phyloP scores from a whole-genome alignment of 2,888 invertebrate species.

The Drosophila acutilabella region DNA sequence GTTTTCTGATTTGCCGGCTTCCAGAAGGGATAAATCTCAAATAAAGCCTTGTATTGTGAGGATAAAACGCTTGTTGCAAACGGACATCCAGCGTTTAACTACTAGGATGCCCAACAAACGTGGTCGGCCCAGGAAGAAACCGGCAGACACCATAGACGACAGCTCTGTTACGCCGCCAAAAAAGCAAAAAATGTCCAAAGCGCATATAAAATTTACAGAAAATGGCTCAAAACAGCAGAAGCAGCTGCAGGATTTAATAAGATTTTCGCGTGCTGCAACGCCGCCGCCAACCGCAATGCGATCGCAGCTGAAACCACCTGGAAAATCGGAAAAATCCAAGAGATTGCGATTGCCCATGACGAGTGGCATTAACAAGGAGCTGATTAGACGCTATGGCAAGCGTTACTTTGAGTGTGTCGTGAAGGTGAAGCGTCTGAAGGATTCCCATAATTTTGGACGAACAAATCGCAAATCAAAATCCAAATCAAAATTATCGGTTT shows the following conservation, averaged over 20 bases:
- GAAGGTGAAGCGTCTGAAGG: slow-evolving; percentile 33
- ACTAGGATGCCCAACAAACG: neutral
- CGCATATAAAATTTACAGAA: slow-evolving; percentile 44
- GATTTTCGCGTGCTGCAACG: slow-evolving; percentile 3
- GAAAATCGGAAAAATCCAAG: neutral
- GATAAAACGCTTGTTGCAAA: slow-evolving; percentile 39
- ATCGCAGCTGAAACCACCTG: slow-evolving; percentile 3
- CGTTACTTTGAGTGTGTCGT: slow-evolving; percentile 55
- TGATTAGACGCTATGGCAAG: slow-evolving; percentile 42
- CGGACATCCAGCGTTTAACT: slow-evolving; percentile 7
- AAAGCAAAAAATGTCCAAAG: slow-evolving; percentile 30
- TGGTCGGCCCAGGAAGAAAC: slow-evolving; percentile 12
- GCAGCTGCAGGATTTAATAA: neutral
- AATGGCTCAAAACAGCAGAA: slow-evolving; percentile 24
- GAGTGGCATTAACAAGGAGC: neutral
- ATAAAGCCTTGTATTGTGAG: slow-evolving; percentile 36
- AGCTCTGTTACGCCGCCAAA: slow-evolving; percentile 14
- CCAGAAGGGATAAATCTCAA: neutral
- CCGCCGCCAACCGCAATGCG: slow-evolving; percentile 26
- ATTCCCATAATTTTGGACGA: slow-evolving; percentile 6
- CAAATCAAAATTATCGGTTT: slow-evolving; percentile 77
- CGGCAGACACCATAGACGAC: neutral
- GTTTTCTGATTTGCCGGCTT: slow-evolving; percentile 43
- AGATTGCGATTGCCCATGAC: neutral
- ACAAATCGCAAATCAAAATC: slow-evolving; percentile 64